phyloP scores from a whole-genome alignment of 2,113 vertebrate species.

The Chionis minor region DNA sequence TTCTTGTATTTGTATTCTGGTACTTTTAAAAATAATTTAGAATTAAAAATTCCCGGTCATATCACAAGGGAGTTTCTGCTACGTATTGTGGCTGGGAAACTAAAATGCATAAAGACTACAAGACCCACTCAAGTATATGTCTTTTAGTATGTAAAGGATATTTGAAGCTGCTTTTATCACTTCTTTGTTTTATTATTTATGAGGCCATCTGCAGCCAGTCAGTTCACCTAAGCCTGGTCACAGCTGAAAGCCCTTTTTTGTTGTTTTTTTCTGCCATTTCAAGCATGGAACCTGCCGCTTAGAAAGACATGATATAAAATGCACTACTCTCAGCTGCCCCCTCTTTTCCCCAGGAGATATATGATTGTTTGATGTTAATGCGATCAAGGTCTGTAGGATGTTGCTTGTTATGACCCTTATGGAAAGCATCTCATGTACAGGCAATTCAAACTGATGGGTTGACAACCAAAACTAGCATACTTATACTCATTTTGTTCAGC shows the following conservation, averaged over 20 bases:
- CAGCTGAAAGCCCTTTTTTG: not conserved
- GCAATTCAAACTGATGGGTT: not conserved
- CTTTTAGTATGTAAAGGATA: not conserved
- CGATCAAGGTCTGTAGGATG: not conserved
- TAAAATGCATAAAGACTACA: not conserved
- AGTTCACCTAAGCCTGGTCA: not conserved
- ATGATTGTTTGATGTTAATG: constrained; percentile 1
- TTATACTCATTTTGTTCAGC: not conserved
- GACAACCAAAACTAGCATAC: not conserved
- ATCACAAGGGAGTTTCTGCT: not conserved
- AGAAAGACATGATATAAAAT: not conserved
- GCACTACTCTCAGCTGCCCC: not conserved
- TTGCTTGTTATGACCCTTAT: not conserved
- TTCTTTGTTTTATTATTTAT: constrained; percentile 23
- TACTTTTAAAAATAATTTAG: not conserved
- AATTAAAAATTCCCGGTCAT: not conserved
- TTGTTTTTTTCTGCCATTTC: not conserved
- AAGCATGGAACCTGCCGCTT: not conserved
- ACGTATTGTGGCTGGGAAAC: not conserved
- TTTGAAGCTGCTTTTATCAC: constrained; percentile 1
- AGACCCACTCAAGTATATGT: not conserved
- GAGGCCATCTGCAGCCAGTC: not conserved
- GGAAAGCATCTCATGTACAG: not conserved
- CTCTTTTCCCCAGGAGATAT: not conserved
- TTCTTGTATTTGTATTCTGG: not conserved